Evolutionary conservation across 1,140 invertebrate species (phyloP).

Genomic region (Polyergus mexicanus): DNA sequence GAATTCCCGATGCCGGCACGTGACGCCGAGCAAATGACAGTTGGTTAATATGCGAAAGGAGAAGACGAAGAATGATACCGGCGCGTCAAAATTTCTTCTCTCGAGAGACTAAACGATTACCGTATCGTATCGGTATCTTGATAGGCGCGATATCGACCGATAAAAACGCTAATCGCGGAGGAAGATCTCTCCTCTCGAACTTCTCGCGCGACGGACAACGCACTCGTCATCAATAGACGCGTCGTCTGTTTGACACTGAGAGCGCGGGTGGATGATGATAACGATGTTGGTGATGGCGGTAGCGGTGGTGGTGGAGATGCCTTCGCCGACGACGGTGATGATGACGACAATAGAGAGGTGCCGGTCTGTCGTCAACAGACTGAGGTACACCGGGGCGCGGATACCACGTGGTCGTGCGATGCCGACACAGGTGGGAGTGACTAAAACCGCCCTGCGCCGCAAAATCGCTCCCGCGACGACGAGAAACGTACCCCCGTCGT

Average conservation of each 20-base stretch:
- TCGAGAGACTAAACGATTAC: background rate
- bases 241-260: slow-evolving; percentile 66
- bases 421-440: slow-evolving; percentile 85
- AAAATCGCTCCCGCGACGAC: slow-evolving; percentile 70
- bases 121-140: background rate
- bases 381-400: slow-evolving; percentile 69
- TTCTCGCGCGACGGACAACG: slow-evolving; percentile 17
- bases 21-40: background rate
- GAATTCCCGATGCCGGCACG: background rate
- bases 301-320: slow-evolving; percentile 49
- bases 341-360: slow-evolving; percentile 61
- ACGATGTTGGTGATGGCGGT: slow-evolving; percentile 41
- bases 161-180: background rate
- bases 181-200: slow-evolving; percentile 7
- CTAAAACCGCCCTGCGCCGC: slow-evolving; percentile 80
- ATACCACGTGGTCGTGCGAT: slow-evolving; percentile 82
- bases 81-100: background rate
- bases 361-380: slow-evolving; percentile 75
- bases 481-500: slow-evolving; percentile 60
- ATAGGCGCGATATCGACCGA: background rate
- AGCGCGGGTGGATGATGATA: slow-evolving; percentile 47
- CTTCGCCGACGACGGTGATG: slow-evolving; percentile 67
- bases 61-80: background rate
- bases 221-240: slow-evolving; percentile 57
- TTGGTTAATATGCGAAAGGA: background rate